Percentiles rank a stretch among this genome's conserved stretches.
Evolutionary conservation across 2,888 invertebrate species (phyloP).

Genomic region (Petrophora chlorosata): DNA sequence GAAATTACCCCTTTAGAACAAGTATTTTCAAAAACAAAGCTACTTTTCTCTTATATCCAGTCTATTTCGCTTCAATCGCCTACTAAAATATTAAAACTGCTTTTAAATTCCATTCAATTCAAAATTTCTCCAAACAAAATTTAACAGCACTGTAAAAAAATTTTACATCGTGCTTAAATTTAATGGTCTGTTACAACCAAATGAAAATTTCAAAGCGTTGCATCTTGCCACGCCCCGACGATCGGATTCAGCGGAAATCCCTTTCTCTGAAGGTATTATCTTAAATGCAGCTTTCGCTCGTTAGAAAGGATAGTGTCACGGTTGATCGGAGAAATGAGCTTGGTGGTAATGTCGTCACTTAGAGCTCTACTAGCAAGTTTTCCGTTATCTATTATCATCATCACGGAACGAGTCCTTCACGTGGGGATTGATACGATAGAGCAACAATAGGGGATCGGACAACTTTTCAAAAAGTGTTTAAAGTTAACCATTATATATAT

Average conservation of each 20-base stretch:
- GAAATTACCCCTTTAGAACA: no score
- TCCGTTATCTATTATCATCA: no score
- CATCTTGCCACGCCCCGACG: slow-evolving; percentile 41
- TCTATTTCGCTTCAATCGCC: background rate
- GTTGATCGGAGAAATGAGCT: slow-evolving; percentile 25
- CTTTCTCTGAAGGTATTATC: slow-evolving; percentile 30
- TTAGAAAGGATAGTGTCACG: slow-evolving; percentile 42
- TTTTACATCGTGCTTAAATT: slow-evolving; percentile 39
- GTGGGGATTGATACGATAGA: no score
- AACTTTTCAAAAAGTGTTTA: no score
- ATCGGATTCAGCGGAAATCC: slow-evolving; percentile 41
- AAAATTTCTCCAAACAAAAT: slow-evolving; percentile 33
- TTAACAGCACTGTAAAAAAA: slow-evolving; percentile 33
- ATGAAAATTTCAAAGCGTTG: slow-evolving; percentile 54
- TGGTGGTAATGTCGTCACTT: background rate
- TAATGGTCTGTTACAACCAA: slow-evolving; percentile 41
- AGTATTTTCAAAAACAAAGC: no score
- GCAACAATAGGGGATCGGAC: no score
- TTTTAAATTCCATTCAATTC: slow-evolving; percentile 16
- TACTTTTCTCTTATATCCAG: no score
- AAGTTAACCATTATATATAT: no score
- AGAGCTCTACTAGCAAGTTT: no score
- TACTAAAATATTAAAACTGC: slow-evolving; percentile 5
- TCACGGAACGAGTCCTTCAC: no score
- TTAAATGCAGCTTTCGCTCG: slow-evolving; percentile 44